Conservation (phyloP, 2,888 invertebrate species). For the Crossocerus cetratus region DNA sequence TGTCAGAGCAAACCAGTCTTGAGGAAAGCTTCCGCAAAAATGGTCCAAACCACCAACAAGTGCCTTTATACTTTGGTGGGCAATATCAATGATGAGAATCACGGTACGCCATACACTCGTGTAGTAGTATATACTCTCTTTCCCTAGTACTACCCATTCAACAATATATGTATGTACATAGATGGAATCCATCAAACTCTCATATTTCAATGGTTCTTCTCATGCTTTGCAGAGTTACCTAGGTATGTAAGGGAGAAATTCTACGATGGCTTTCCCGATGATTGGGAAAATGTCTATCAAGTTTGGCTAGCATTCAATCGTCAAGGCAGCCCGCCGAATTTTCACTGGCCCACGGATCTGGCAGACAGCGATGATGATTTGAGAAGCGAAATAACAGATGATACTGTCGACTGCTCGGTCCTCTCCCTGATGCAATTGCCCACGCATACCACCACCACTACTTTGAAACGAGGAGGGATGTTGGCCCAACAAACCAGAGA, state of each 20-base stretch:
- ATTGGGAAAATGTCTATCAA: constrained; percentile 71
- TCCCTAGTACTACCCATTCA: not conserved
- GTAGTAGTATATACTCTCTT: not conserved
- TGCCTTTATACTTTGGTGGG: not conserved
- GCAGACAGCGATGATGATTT: constrained; percentile 72
- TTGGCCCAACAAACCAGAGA: too few species aligned
- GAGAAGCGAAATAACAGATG: constrained; percentile 62
- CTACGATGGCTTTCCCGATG: constrained; percentile 73
- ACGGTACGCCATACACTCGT: not conserved
- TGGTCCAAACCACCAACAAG: not conserved
- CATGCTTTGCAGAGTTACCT: constrained; percentile 62
- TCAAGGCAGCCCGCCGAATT: constrained; percentile 56
- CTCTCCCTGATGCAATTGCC: too few species aligned
- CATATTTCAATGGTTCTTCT: too few species aligned
- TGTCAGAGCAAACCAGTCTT: not conserved
- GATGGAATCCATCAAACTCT: too few species aligned
- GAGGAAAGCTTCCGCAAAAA: not conserved
- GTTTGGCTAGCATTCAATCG: constrained; percentile 67
- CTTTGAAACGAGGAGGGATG: too few species aligned
- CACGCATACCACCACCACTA: too few species aligned
- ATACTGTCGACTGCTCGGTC: not conserved
- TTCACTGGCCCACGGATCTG: constrained; percentile 71
- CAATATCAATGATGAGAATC: not conserved
- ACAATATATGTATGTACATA: not conserved
- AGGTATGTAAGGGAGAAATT: constrained; percentile 70